Base-by-base conservation (phyloP, 2,888 invertebrate species). In the Ennomos fuscantarius region DNA sequence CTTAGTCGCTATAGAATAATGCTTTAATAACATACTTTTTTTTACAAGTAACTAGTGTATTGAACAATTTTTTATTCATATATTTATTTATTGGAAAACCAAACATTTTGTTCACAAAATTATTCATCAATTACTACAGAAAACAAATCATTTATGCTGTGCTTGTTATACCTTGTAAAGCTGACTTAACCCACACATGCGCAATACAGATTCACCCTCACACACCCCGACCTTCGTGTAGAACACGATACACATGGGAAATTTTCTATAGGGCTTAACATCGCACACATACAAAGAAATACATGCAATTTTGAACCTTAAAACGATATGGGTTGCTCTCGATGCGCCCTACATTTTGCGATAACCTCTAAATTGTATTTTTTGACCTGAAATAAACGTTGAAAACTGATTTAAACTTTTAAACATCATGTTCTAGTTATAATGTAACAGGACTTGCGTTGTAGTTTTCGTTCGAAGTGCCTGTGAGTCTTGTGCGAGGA, bases 321-420 rank as follows among this genome's bases (percentile, higher is more conserved):
- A 50, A 37, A 69, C 66, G 63, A 68, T 60, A 40, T 66, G 70
- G 70, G 77, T 76, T 73, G 72, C 77, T 78, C 74, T 78, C 81
- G 82, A 81, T 79, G 81, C 83, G 86, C 76, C 88, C 87, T 86
- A 87, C 88, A 86, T 88, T 86, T 78, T 81, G 82, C 82, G 79
- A 84, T 91, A 92, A 92, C 91, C 91, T 91, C 82, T 88, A 92
- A 91, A 84, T 80, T 78, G 65, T 70, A 82, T 82, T 78, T 85
- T 82, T 78, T 76, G 70, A 74, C 70, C 68, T 63, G 71, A 68
- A 82, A 59, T 72, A 74, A 81, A 74, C 76, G 78, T 75, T 73
- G 24, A 61, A 66, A 66, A 62, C 68, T 62, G 66, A 68, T 73
- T 69, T 62, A 53, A 66, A 60, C 62, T 62, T 71, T 61, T 57